Percentiles rank a stretch among this genome's conserved stretches.
Evolutionary conservation across 92 coral and sea anemone genomes (phyloP).

Genomic region (Phymanthus crucifer): DNA sequence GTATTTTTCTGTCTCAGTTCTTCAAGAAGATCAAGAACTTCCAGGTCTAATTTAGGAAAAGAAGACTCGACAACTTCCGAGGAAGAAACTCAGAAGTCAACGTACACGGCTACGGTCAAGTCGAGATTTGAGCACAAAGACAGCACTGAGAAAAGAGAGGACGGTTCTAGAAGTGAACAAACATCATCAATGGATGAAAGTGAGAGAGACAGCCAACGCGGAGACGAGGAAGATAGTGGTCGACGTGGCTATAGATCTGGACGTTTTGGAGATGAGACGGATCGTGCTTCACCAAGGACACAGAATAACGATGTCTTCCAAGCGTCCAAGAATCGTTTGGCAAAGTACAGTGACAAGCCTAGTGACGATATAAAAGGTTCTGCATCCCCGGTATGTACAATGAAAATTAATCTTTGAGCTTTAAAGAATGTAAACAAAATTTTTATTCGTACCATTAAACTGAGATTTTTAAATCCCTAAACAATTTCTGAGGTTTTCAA

Average conservation of each 20-base stretch:
- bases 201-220: slow-evolving; percentile 37
- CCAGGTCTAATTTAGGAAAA: slow-evolving; percentile 23
- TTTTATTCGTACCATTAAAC: not conserved
- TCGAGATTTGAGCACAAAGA: slow-evolving; percentile 59
- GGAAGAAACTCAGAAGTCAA: slow-evolving; percentile 45
- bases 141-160: slow-evolving; percentile 35
- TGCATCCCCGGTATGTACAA: slow-evolving; percentile 19
- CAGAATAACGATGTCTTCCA: slow-evolving; percentile 33
- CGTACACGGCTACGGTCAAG: slow-evolving; percentile 66
- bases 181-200: slow-evolving; percentile 56
- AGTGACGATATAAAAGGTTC: slow-evolving; percentile 26
- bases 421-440: not conserved
- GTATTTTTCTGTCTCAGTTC: slow-evolving; percentile 9
- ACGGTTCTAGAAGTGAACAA: slow-evolving; percentile 35
- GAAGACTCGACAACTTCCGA: slow-evolving; percentile 54
- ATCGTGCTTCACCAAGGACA: slow-evolving; percentile 36
- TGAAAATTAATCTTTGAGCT: not conserved
- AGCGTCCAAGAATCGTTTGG: slow-evolving; percentile 25
- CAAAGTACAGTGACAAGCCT: slow-evolving; percentile 24
- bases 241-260: not conserved
- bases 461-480: not conserved
- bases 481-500: not conserved
- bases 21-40: slow-evolving; percentile 20
- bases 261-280: slow-evolving; percentile 41
- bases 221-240: not conserved